phyloP scores from a whole-genome alignment of 2,888 invertebrate genomes.

The Hemicrepidius hirtus region DNA sequence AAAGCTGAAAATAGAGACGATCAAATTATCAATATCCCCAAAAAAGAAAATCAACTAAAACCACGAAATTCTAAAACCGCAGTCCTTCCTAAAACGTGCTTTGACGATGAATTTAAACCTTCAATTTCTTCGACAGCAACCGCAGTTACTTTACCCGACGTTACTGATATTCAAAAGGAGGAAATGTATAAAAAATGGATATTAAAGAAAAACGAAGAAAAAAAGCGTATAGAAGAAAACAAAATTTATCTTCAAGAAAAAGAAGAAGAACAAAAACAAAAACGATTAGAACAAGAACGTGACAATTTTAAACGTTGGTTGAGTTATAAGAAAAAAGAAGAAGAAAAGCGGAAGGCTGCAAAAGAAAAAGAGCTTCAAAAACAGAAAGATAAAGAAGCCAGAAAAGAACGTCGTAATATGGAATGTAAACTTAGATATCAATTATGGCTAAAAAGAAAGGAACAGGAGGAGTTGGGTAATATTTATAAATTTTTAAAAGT shows the following conservation, averaged over 20 bases:
- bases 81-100: neutral
- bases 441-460: slow-evolving; percentile 77
- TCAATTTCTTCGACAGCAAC: slow-evolving; percentile 48
- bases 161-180: slow-evolving; percentile 71
- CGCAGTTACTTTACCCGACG: slow-evolving; percentile 23
- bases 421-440: slow-evolving; percentile 65
- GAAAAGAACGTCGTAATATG: slow-evolving; percentile 65
- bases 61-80: neutral
- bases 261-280: slow-evolving; percentile 67
- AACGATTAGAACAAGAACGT: slow-evolving; percentile 68
- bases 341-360: slow-evolving; percentile 70
- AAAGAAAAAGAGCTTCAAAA: slow-evolving; percentile 66
- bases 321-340: slow-evolving; percentile 63
- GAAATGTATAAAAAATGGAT: slow-evolving; percentile 75
- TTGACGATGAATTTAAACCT: slow-evolving; percentile 53
- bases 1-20: neutral
- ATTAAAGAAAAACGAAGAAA: slow-evolving; percentile 67
- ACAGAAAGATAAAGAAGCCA: slow-evolving; percentile 62
- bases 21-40: neutral
- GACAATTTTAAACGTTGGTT: slow-evolving; percentile 71
- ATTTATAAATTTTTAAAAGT: neutral
- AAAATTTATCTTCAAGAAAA: slow-evolving; percentile 63
- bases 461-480: slow-evolving; percentile 76
- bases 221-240: slow-evolving; percentile 62
- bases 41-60: neutral